Evolutionary conservation across 2,113 vertebrate genomes (phyloP).

Genomic region (Glaucomys volans): DNA sequence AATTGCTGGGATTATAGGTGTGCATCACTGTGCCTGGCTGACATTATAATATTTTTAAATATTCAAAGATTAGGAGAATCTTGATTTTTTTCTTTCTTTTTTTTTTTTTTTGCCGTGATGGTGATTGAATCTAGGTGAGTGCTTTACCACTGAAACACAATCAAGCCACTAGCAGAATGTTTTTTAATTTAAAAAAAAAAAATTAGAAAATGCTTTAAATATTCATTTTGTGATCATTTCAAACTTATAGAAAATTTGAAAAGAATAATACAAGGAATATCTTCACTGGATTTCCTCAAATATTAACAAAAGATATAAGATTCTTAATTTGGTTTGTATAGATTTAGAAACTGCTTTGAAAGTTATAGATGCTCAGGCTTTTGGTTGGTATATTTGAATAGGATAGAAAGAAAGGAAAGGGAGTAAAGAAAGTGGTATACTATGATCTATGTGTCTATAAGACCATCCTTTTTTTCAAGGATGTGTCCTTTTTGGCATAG

Average conservation of each 20-base stretch:
- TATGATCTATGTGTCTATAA: not conserved
- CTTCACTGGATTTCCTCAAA: not conserved
- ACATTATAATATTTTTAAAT: not conserved
- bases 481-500: not conserved
- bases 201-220: too few relatives aligned
- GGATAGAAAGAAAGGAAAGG: not conserved
- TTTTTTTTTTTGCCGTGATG: not conserved
- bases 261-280: not conserved
- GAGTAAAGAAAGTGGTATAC: not conserved
- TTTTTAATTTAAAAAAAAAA: too few relatives aligned
- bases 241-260: not conserved
- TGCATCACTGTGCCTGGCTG: too few relatives aligned
- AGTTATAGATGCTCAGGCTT: conserved; percentile 21
- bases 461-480: not conserved
- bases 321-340: conserved; percentile 21
- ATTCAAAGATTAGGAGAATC: not conserved
- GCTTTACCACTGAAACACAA: not conserved
- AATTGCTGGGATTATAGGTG: too few relatives aligned
- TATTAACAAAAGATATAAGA: not conserved
- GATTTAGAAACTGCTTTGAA: conserved; percentile 47
- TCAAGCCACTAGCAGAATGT: not conserved
- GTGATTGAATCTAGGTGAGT: not conserved
- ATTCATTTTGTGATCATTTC: conserved; percentile 1
- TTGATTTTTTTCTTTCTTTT: not conserved
- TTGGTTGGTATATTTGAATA: not conserved